A percentile compares a stretch with the other conserved stretches of the same genome.
phyloP scores from a whole-genome alignment of 2,113 vertebrate species.

The Euleptes europaea region DNA sequence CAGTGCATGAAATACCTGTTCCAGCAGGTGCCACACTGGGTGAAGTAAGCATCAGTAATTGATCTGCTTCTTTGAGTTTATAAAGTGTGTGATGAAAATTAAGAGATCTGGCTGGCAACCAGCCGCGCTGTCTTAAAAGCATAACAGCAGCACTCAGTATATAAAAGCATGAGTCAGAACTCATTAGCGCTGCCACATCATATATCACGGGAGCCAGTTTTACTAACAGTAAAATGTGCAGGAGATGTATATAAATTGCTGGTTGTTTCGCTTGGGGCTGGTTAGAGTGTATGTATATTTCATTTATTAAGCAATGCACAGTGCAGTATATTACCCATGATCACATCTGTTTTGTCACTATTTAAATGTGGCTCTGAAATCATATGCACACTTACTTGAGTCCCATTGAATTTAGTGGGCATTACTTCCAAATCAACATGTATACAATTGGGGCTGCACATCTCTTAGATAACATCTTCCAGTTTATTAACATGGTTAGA shows the following conservation, averaged over 20 bases:
- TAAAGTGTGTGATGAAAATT: conserved; percentile 5
- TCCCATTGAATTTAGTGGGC: neutral
- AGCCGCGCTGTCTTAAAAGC: conserved; percentile 10
- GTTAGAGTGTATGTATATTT: conserved; percentile 12
- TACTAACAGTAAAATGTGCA: neutral
- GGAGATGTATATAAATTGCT: conserved; percentile 17
- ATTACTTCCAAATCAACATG: neutral
- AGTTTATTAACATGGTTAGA: rapidly evolving
- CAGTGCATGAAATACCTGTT: conserved; percentile 31
- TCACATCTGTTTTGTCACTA: conserved; percentile 3
- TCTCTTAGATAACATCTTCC: neutral
- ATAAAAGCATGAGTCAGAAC: conserved; percentile 19
- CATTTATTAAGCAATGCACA: conserved; percentile 20
- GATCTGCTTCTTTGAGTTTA: conserved; percentile 18
- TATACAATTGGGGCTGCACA: neutral
- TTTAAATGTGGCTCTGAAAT: conserved; percentile 11
- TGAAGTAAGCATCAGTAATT: conserved; percentile 1
- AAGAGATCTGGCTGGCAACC: neutral
- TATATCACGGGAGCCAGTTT: conserved; percentile 11
- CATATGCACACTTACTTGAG: neutral
- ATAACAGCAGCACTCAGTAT: neutral
- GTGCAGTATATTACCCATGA: conserved; percentile 6
- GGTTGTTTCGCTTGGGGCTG: conserved; percentile 12
- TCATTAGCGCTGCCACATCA: neutral
- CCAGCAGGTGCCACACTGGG: conserved; percentile 31